Base-by-base conservation (phyloP, 2,888 invertebrate species). In the Tethea ocularis region DNA sequence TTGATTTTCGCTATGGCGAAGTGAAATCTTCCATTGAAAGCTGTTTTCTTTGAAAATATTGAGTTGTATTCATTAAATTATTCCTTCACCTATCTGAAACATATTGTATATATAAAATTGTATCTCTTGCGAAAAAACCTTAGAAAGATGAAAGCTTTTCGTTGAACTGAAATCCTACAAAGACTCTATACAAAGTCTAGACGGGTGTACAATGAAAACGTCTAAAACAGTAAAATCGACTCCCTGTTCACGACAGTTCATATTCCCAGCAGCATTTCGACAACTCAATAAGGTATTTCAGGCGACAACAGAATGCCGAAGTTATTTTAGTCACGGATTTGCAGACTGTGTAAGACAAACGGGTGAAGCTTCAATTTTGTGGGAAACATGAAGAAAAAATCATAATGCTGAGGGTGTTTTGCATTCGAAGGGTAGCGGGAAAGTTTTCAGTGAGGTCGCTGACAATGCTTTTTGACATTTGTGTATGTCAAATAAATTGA, bases 271-370 rank as follows among this genome's bases (percentile, higher is more conserved):
- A 46, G 74, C 72, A 69, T 66, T 78, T 67, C 72, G 61, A 61
- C 67, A 71, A 77, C 77, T 78, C 82, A 80, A 80, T 78, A 80
- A 81, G 73, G 74, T 70, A 73, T 72, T 67, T 65, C 62, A 46
- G 56, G 60, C 57, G 66, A 66, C 63, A 38, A 38, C n/a, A 63
- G 63, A 55, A 57, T 57, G 52, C 59, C 56, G 55, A 58, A 65
- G 73, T 79, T 84, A 87, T 87, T 86, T 86, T 72, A 83, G 86
- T 87, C 87, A 87, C 86, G 86, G 78, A 83, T 84, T 86, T 81
- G 80, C 82, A 72, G 78, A 69, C 74, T 72, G 72, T 78, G 81
- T 82, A 81, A 85, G 82, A 86, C 82, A 84, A 86, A 81, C 79
- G 82, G 74, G 20, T n/a, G n/a, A 7, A 20, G 46, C 2, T 46